Evolutionary conservation across 1,140 invertebrate genomes (phyloP), one percentile per base, ranked within the genome.

Genomic region (Cataglyphis hispanica): DNA sequence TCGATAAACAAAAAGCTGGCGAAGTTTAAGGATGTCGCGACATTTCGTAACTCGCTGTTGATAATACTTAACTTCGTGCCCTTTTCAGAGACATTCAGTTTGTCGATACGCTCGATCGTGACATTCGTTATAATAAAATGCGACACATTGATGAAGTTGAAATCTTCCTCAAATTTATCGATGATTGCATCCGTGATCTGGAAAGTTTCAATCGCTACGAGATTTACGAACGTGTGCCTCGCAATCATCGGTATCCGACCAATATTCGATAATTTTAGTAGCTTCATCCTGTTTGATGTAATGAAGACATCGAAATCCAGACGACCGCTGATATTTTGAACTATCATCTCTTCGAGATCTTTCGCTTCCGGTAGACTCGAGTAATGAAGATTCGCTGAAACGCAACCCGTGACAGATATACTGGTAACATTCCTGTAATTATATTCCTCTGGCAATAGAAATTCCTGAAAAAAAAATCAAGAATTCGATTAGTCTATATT

Each of bases 121-220:
- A 93, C 93, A 53, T 93, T 93, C 53, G 69, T 88, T 25, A 94
- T 66, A 0, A 90, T 61, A 1, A 93, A 91, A 0, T 90, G 22
- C 1, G 37, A 64, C 0, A 92, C 69, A 0, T 74, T 66, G 0
- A 91, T 80, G 31, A 86, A 67, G 1, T 46, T 78, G 53, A 93
- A 93, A 31, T 88, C 84, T 66, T 92, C 92, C 11, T 91, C 84
- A 31, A 94, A 91, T 50, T 83, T 70, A 7, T 77, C 88, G 43
- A 94, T 92, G 4, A 43, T 46, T 7, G 88, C 74, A 27, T 93
- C 67, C 16, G 91, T 88, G 27, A 93, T 91, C 13, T 37, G 43
- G 19, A 94, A 53, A 8, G 40, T 60, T 27, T 91, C 87, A 34
- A 94, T 93, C 2, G 43, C 83, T 0, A 34, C 25, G 10, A 91